A percentile compares a stretch with the other conserved stretches of the same genome.
Conservation (phyloP, 1,140 invertebrate species). For the Zaprionus tsacasi region DNA sequence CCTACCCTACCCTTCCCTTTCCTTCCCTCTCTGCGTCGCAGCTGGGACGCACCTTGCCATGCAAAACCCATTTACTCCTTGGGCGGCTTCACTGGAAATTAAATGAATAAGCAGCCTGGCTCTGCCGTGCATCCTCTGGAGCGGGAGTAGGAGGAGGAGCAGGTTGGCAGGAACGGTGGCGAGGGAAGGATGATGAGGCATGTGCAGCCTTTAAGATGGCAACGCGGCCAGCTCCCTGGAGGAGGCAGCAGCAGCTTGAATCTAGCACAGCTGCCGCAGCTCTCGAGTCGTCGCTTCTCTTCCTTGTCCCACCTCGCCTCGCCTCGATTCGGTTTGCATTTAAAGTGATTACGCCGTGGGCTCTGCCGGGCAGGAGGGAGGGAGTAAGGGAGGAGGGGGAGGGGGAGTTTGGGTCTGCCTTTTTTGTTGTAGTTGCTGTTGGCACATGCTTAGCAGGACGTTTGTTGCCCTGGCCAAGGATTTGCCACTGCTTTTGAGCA, state of each 20-base stretch:
- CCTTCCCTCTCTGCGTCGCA: background rate
- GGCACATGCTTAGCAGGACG: conserved; percentile 39
- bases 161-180: too few relatives aligned
- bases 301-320: conserved; percentile 9
- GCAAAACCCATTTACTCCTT: conserved; percentile 44
- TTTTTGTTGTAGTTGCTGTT: conserved; percentile 17
- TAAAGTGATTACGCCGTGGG: conserved; percentile 65
- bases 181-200: conserved; percentile 18
- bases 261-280: conserved; percentile 76
- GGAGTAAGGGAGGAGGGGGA: too few relatives aligned
- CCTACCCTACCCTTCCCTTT: background rate
- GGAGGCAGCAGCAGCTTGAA: conserved; percentile 24
- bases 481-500: conserved; percentile 20
- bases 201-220: conserved; percentile 62
- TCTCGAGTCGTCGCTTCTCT: too few relatives aligned
- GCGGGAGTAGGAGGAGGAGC: background rate
- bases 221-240: conserved; percentile 14
- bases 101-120: conserved; percentile 68
- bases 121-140: conserved; percentile 55
- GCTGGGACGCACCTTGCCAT: conserved; percentile 8
- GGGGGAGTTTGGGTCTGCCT: background rate
- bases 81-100: conserved; percentile 60
- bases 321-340: conserved; percentile 63
- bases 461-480: conserved; percentile 49
- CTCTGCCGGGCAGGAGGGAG: conserved; percentile 14